These are phyloP conservation scores for Microtus californicus DNA, from an alignment of 2,797 vertebrate genomes.

Conservation along the genomic window DNA sequence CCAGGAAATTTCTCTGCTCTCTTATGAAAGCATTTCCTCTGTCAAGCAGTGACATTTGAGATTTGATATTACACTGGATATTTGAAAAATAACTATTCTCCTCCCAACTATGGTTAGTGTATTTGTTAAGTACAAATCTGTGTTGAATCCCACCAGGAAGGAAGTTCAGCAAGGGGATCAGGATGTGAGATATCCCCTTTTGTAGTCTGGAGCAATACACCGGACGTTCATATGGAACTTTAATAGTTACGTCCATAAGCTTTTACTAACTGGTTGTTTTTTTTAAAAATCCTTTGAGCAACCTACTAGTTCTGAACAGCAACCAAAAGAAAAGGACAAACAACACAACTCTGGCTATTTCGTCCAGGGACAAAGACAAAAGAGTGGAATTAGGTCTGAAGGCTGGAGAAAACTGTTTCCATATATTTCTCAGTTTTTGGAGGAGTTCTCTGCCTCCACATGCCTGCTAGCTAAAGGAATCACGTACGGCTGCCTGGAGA, in stretches of 20 bases:
- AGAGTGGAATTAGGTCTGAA: not conserved
- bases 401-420: not conserved
- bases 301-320: not conserved
- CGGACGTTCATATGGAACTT: not conserved
- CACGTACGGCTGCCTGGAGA: not conserved
- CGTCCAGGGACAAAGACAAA: not conserved
- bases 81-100: conserved; percentile 57
- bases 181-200: conserved; percentile 37
- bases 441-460: not conserved
- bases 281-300: conserved; percentile 47
- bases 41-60: conserved; percentile 57
- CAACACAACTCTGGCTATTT: conserved; percentile 16
- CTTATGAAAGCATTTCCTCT: conserved; percentile 55
- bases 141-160: conserved; percentile 30
- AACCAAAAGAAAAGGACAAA: conserved; percentile 43
- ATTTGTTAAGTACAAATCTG: conserved; percentile 31
- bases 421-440: not conserved
- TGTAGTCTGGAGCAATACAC: conserved; percentile 26
- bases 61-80: conserved; percentile 44
- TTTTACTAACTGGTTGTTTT: conserved; percentile 63
- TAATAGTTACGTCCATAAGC: conserved; percentile 37
- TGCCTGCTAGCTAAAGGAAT: not conserved
- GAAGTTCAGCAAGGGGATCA: conserved; percentile 25
- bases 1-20: conserved; percentile 22
- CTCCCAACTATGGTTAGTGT: not conserved